Evolutionary conservation across 2,113 vertebrate genomes (phyloP).

Genomic region (Sardina pilchardus): DNA sequence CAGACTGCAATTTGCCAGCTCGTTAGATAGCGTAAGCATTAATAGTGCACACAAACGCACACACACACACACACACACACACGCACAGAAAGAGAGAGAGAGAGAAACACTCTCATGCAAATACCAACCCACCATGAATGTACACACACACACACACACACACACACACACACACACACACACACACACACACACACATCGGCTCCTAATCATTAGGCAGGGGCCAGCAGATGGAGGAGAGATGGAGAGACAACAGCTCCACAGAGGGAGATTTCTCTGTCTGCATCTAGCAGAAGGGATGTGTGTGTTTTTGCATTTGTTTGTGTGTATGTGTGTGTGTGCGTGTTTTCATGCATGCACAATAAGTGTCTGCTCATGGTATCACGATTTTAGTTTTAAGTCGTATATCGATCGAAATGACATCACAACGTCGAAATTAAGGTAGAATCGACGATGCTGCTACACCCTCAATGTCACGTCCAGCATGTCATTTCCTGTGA

Average conservation of each 20-base stretch:
- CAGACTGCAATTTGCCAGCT: background rate
- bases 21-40: background rate
- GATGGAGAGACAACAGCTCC: too few species aligned
- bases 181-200: background rate
- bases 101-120: background rate
- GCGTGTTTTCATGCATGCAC: too few species aligned
- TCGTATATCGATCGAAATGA: too few species aligned
- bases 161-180: background rate
- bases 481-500: too few species aligned
- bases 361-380: too few species aligned
- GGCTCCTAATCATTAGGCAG: too few species aligned
- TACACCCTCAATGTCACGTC: too few species aligned
- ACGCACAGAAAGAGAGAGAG: too few species aligned
- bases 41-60: background rate
- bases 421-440: too few species aligned
- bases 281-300: background rate
- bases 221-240: too few species aligned
- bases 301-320: background rate
- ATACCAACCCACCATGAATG: background rate
- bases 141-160: background rate
- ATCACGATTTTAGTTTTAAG: background rate
- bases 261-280: too few species aligned
- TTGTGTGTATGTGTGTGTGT: conserved; percentile 2
- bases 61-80: background rate
- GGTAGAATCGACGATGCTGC: too few species aligned